phyloP scores from a whole-genome alignment of 2,113 vertebrate genomes.

The Rhabdomys dilectus region DNA sequence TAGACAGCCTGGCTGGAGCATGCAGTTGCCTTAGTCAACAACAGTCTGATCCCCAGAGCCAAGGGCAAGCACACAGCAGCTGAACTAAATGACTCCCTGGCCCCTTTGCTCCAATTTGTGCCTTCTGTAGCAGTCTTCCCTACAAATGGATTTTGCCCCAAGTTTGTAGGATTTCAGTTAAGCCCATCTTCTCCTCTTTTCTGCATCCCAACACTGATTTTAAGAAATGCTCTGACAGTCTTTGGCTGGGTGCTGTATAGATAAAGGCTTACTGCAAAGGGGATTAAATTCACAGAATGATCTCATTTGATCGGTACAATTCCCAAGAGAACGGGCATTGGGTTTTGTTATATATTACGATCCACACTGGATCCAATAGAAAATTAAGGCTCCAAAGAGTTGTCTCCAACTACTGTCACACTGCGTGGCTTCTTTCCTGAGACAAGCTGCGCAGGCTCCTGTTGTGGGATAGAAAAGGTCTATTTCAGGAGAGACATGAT shows the following conservation, averaged over 20 bases:
- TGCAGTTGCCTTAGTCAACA: slow-evolving; percentile 41
- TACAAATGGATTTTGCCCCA: neutral
- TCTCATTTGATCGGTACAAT: neutral
- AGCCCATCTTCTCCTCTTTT: neutral
- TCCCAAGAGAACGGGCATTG: neutral
- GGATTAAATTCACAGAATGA: neutral
- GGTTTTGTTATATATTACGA: neutral
- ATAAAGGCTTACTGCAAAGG: neutral
- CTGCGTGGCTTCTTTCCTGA: neutral
- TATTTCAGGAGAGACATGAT: neutral
- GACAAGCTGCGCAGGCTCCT: neutral
- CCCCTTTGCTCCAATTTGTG: neutral
- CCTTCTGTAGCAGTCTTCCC: neutral
- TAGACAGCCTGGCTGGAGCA: neutral
- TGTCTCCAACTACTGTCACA: neutral
- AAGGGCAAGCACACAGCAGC: neutral
- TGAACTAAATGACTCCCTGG: neutral
- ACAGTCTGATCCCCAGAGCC: neutral
- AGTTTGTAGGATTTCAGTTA: neutral
- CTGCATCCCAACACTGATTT: neutral
- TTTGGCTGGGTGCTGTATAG: neutral
- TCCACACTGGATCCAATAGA: neutral
- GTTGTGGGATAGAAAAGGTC: neutral
- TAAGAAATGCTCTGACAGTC: neutral
- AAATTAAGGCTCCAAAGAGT: neutral